phyloP scores from a whole-genome alignment of 2,113 vertebrate genomes.

The Promerops cafer region DNA sequence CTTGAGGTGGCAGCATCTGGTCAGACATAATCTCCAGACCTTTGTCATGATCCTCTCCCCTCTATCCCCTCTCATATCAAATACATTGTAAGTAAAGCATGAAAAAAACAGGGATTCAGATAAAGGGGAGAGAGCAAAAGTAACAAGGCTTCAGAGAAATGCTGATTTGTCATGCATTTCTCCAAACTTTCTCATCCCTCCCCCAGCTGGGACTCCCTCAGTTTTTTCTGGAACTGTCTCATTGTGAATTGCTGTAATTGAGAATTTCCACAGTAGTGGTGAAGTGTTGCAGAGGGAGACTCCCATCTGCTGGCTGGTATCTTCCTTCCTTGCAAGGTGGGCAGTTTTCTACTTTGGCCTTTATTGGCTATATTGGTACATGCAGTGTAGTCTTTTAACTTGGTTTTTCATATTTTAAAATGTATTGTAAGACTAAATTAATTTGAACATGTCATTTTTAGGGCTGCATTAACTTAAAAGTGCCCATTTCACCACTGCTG shows the following conservation, averaged over 20 bases:
- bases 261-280: slow-evolving; percentile 64
- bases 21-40: slow-evolving; percentile 54
- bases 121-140: background rate
- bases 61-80: slow-evolving; percentile 46
- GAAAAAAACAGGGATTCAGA: background rate
- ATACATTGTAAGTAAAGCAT: slow-evolving; percentile 42
- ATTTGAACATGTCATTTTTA: background rate
- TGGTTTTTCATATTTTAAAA: background rate
- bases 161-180: background rate
- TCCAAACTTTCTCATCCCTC: background rate
- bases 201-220: background rate
- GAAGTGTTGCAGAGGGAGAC: slow-evolving; percentile 23
- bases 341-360: background rate
- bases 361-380: background rate
- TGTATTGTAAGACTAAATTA: background rate
- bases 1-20: slow-evolving; percentile 54
- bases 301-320: background rate
- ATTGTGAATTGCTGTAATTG: slow-evolving; percentile 46
- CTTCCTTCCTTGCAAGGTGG: background rate
- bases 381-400: background rate
- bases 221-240: background rate
- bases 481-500: slow-evolving; percentile 53
- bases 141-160: background rate
- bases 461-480: background rate
- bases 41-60: background rate